Evolutionary conservation across 2,113 vertebrate species (phyloP).

Genomic region (Lontra canadensis): DNA sequence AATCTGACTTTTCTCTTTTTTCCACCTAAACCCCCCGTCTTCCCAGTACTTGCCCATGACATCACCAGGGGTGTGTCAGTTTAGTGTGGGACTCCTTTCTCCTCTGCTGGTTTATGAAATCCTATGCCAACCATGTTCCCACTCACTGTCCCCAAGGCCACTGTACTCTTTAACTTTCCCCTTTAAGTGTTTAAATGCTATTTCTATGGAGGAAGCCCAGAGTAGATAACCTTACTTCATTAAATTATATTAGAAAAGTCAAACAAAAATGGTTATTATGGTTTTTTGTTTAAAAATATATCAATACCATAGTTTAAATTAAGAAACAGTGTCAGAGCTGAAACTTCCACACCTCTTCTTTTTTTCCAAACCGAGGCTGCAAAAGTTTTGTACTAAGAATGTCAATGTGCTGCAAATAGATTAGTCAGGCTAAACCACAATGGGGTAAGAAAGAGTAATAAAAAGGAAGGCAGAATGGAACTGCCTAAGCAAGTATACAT

Average conservation of each 20-base stretch:
- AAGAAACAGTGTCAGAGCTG: neutral
- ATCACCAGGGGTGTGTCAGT: neutral
- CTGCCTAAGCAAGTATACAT: neutral
- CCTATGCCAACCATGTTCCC: neutral
- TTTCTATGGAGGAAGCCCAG: neutral
- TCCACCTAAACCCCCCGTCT: neutral
- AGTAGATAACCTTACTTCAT: neutral
- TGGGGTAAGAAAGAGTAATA: neutral
- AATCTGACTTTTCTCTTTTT: neutral
- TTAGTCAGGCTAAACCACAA: slow-evolving; percentile 30
- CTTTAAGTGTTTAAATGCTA: neutral
- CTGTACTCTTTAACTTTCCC: neutral
- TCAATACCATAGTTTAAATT: neutral
- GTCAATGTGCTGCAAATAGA: neutral
- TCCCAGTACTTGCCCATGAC: neutral
- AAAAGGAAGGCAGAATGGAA: neutral
- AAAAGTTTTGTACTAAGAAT: neutral
- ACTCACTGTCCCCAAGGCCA: neutral
- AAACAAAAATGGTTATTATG: neutral
- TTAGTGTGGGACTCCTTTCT: neutral
- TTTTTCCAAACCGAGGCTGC: neutral
- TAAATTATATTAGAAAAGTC: neutral
- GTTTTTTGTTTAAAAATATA: neutral
- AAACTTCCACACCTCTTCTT: neutral
- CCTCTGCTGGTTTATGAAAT: neutral